A percentile compares a stretch with the other conserved stretches of the same genome.
Conservation (phyloP, 2,888 invertebrate genomes). For the Hyles lineata region DNA sequence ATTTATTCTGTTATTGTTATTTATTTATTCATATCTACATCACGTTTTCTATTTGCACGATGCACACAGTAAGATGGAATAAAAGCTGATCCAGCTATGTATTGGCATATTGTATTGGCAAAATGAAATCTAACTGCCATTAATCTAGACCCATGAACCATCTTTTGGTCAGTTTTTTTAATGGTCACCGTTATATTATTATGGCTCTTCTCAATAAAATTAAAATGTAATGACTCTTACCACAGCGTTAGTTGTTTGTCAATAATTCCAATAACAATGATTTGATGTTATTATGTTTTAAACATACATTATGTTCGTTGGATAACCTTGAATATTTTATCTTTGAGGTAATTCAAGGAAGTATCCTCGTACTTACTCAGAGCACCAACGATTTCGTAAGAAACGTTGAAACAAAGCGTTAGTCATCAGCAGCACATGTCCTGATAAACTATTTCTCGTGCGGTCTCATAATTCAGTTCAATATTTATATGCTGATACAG, state of each 20-base stretch:
- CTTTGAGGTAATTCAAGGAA: not conserved
- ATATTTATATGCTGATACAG: slow-evolving; percentile 9
- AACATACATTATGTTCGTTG: no score
- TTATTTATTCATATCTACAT: slow-evolving; percentile 7
- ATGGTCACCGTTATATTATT: no score
- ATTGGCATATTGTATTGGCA: not conserved
- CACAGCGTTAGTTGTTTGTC: no score
- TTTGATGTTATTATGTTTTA: no score
- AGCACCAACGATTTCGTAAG: not conserved
- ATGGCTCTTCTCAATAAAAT: no score
- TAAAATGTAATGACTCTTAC: no score
- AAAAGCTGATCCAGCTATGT: not conserved
- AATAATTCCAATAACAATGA: no score
- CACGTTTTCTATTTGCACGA: slow-evolving; percentile 14
- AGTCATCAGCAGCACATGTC: not conserved
- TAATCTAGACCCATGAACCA: no score
- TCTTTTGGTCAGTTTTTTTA: no score
- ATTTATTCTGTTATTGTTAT: not conserved
- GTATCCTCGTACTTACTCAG: not conserved
- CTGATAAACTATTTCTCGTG: not conserved
- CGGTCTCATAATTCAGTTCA: not conserved
- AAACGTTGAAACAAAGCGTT: not conserved
- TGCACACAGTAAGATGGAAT: not conserved
- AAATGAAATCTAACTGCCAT: not conserved
- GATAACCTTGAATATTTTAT: not conserved